Evolutionary conservation across 2,113 vertebrate species (phyloP).

Genomic region (Aptenodytes forsteri): DNA sequence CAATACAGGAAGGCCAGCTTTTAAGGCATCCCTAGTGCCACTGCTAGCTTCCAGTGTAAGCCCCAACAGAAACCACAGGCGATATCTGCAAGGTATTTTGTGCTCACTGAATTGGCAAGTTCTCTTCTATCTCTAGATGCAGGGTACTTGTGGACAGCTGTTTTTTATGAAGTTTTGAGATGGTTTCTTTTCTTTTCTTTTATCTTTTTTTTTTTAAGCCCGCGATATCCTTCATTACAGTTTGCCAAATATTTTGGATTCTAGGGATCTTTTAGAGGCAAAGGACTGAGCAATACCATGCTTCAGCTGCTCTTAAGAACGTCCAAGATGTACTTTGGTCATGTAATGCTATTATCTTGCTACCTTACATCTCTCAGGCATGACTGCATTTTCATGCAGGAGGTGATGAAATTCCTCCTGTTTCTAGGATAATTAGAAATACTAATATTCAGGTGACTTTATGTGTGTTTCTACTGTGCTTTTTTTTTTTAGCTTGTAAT

Average conservation of each 20-base stretch:
- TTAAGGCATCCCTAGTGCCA: background rate
- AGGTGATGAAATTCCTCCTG: background rate
- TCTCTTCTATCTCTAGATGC: background rate
- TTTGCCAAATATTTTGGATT: background rate
- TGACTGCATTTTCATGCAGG: background rate
- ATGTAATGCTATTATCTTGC: background rate
- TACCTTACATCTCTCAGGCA: background rate
- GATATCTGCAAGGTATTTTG: background rate
- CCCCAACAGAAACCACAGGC: background rate
- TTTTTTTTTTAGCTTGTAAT: background rate
- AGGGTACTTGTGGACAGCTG: background rate
- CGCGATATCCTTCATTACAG: background rate
- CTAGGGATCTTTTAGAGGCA: background rate
- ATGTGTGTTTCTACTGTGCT: background rate
- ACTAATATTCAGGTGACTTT: background rate
- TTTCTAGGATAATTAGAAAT: background rate
- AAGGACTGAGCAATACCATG: background rate
- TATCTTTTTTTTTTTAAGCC: background rate
- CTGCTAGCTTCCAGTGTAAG: background rate
- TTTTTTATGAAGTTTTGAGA: background rate
- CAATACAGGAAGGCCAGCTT: background rate
- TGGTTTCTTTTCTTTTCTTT: background rate
- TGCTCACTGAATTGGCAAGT: background rate
- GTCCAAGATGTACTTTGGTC: background rate
- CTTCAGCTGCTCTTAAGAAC: background rate